These are phyloP conservation scores for Uromys caudimaculatus DNA, from an alignment of 2,797 vertebrate species.

Conservation along the genomic window DNA sequence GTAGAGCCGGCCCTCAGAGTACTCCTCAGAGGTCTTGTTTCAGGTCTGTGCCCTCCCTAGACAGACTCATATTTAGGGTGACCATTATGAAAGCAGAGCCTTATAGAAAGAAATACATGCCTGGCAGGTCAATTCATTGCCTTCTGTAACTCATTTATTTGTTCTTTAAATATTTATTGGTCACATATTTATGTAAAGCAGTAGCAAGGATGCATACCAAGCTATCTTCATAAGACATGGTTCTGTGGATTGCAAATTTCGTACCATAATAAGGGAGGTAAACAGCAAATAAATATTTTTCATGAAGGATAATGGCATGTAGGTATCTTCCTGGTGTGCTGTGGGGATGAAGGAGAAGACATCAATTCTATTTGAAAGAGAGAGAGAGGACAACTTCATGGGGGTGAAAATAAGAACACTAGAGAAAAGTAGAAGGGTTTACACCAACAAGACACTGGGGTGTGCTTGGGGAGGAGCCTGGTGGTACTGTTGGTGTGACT, in stretches of 20 bases:
- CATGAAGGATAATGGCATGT: not conserved
- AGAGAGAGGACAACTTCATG: not conserved
- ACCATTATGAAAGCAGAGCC: not conserved
- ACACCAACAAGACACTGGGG: not conserved
- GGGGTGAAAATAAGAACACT: not conserved
- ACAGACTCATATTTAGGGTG: not conserved
- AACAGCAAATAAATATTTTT: constrained; percentile 50
- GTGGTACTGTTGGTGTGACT: not conserved
- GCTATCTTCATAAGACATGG: not conserved
- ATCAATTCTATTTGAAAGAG: not conserved
- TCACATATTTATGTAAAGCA: constrained; percentile 29
- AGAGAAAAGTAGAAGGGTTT: not conserved
- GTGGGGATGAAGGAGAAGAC: not conserved
- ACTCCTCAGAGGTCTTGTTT: not conserved
- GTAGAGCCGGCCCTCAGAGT: not conserved
- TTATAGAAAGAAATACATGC: not conserved
- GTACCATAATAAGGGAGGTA: not conserved
- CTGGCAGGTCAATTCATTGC: not conserved
- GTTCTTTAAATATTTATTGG: constrained; percentile 61
- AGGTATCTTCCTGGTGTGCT: not conserved
- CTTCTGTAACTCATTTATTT: constrained; percentile 26
- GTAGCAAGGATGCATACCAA: constrained; percentile 40
- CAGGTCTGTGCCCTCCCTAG: not conserved
- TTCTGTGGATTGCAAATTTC: constrained; percentile 17
- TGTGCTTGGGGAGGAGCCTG: not conserved